phyloP scores from a whole-genome alignment of 2,113 vertebrate genomes.

The Hucho hucho region DNA sequence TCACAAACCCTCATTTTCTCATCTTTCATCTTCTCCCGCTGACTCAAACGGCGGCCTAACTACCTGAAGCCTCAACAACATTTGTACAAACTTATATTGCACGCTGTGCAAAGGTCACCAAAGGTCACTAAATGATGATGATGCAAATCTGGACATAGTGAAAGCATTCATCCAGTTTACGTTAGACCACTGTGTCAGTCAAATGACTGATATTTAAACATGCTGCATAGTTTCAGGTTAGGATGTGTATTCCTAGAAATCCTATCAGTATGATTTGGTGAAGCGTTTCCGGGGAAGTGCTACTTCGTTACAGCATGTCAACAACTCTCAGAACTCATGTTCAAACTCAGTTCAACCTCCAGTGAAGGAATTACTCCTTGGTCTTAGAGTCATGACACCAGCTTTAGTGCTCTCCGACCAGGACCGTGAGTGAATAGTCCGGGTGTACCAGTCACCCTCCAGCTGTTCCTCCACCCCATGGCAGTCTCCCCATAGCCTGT shows the following conservation, averaged over 20 bases:
- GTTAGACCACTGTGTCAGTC: no score
- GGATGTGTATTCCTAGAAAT: no score
- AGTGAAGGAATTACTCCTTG: neutral
- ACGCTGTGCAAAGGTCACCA: neutral
- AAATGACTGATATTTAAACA: no score
- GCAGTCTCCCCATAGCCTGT: constrained; percentile 31
- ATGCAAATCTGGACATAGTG: neutral
- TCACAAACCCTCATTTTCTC: neutral
- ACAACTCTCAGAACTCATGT: neutral
- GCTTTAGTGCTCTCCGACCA: constrained; percentile 6
- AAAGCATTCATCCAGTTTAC: no score
- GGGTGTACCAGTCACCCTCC: constrained; percentile 42
- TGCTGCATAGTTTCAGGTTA: no score
- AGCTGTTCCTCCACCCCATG: constrained; percentile 25
- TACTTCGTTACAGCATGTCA: no score
- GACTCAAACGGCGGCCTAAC: neutral
- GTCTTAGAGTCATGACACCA: neutral
- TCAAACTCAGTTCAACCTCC: neutral
- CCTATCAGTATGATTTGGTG: no score
- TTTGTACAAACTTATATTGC: neutral
- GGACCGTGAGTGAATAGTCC: constrained; percentile 60
- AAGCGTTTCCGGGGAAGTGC: no score
- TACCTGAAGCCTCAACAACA: neutral
- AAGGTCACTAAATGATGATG: neutral
- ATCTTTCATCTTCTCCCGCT: neutral